Evolutionary conservation across 92 coral and sea anemone genomes (phyloP).

Genomic region (Actinernus sp.): DNA sequence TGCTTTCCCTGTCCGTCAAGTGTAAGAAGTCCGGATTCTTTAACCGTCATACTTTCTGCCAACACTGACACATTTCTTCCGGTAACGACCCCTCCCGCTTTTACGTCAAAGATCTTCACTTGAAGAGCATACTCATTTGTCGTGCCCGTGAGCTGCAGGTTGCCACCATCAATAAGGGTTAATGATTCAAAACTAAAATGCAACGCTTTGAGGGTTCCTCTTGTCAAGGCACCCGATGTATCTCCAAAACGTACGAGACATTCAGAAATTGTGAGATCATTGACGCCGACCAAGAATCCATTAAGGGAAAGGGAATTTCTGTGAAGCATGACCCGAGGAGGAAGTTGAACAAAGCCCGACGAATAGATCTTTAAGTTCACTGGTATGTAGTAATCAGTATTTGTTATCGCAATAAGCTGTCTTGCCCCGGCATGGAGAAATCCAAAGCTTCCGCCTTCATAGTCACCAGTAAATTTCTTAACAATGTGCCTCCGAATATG

Average conservation of each 20-base stretch:
- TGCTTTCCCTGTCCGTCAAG: conserved; percentile 54
- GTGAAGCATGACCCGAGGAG: conserved; percentile 51
- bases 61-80: conserved; percentile 38
- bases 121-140: conserved; percentile 28
- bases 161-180: conserved; percentile 48
- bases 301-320: conserved; percentile 47
- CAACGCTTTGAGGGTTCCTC: conserved; percentile 19
- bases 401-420: conserved; percentile 30
- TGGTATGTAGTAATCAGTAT: conserved; percentile 49
- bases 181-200: conserved; percentile 53
- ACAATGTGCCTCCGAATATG: conserved; percentile 39
- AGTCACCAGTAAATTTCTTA: conserved; percentile 26
- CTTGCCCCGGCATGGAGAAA: conserved; percentile 63
- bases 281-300: conserved; percentile 51
- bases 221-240: conserved; percentile 35
- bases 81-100: conserved; percentile 47
- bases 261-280: conserved; percentile 52
- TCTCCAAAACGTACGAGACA: conserved; percentile 54
- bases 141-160: conserved; percentile 42
- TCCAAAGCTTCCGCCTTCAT: conserved; percentile 53
- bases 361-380: conserved; percentile 51
- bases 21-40: conserved; percentile 44
- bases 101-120: conserved; percentile 23
- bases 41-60: conserved; percentile 33
- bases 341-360: conserved; percentile 51